These are phyloP conservation scores for Deladenus siricidicola DNA, from an alignment of 2,888 invertebrate genomes.

Conservation along the genomic window DNA sequence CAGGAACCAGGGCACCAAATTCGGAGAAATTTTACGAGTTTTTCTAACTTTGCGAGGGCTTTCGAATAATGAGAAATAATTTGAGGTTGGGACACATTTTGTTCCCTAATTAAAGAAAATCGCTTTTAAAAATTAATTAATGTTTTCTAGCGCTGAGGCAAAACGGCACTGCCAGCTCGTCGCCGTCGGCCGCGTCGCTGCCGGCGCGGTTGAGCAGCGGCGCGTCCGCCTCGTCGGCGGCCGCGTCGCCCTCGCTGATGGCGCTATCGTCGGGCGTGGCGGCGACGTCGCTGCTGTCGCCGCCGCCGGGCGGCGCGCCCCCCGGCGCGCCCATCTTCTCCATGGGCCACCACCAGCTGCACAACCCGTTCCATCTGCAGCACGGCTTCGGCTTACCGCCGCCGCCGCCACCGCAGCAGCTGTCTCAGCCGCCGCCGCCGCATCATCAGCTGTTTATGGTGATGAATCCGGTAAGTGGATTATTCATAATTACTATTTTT, in stretches of 20 bases:
- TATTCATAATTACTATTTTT: too few species aligned
- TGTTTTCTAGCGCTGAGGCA: neutral
- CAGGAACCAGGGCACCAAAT: too few species aligned
- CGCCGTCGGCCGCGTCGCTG: neutral
- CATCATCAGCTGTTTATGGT: neutral
- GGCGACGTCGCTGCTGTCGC: neutral
- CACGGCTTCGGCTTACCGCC: neutral
- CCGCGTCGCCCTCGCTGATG: neutral
- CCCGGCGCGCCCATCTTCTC: neutral
- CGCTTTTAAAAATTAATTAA: neutral
- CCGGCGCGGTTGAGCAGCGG: neutral
- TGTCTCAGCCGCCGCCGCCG: neutral
- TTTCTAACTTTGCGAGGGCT: too few species aligned
- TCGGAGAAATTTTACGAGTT: too few species aligned
- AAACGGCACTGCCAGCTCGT: neutral
- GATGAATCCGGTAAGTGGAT: neutral
- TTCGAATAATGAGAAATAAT: too few species aligned
- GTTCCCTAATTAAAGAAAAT: too few species aligned
- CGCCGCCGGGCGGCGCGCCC: neutral
- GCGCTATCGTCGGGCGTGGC: neutral
- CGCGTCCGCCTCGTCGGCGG: neutral
- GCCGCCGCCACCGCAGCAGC: neutral
- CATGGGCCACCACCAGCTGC: neutral
- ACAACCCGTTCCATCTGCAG: neutral
- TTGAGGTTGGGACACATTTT: too few species aligned